These are phyloP conservation scores for Canis aureus DNA, from an alignment of 2,113 vertebrate species.

Conservation along the genomic window DNA sequence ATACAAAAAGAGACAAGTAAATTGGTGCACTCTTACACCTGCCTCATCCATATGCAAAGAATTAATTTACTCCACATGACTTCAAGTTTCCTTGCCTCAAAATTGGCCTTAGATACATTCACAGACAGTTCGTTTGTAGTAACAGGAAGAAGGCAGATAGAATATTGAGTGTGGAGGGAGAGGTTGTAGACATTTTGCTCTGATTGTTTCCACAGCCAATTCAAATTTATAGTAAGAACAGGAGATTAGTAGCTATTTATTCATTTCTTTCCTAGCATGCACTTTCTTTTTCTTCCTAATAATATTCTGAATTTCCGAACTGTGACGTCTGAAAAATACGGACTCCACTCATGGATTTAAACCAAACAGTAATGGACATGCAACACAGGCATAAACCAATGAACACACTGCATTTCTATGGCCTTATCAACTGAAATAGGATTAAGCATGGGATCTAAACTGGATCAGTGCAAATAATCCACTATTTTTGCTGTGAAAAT, in stretches of 20 bases:
- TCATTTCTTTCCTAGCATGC: neutral
- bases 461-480: neutral
- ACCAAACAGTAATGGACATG: neutral
- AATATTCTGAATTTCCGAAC: neutral
- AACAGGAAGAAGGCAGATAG: constrained; percentile 30
- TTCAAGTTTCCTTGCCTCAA: constrained; percentile 30
- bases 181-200: neutral
- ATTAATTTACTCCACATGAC: neutral
- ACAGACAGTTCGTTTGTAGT: constrained; percentile 22
- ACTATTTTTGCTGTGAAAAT: neutral
- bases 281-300: neutral
- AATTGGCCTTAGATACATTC: constrained; percentile 14
- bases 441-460: neutral
- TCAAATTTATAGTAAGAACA: constrained; percentile 23
- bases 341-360: neutral
- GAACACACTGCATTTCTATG: neutral
- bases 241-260: neutral
- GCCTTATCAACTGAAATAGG: neutral
- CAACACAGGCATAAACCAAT: neutral
- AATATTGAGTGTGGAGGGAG: neutral
- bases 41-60: neutral
- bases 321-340: neutral
- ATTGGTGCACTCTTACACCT: neutral
- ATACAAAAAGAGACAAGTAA: neutral
- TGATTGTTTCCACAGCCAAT: neutral